Evolutionary conservation across 2,888 invertebrate genomes (phyloP), one percentile per base, ranked within the genome.

Genomic region (Oscheius onirici): DNA sequence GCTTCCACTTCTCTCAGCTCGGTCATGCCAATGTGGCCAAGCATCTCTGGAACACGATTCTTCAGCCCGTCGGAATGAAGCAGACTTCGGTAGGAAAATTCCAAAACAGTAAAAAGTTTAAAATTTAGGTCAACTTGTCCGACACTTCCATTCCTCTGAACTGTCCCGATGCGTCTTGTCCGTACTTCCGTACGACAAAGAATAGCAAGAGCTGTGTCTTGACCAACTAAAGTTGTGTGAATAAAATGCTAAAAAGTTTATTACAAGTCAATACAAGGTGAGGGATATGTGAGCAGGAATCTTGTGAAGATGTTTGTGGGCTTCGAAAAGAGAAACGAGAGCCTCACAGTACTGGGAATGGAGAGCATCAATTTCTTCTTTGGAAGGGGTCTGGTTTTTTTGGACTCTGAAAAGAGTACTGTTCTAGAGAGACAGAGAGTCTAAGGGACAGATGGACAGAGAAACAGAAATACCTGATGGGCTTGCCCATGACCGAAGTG

Each of bases 311-410:
- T 75, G 71, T 87, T 96, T 95, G 83, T 95, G 91, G n/a, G 90
- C 90, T 76, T 96, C 93, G 88, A 96, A 97, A 34, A 97, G 89
- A 10, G 91, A 89, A 8, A 90, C 88, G n/a, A 97, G 89, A 3
- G 91, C 90, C 15, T 91, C 88, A 1, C 92, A 91, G 88, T 95
- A 96, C 84, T 91, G 90, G 1, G 90, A 88, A 87, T 96, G 96
- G 2, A 94, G 90, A 15, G 91, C 90, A 63, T 94, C 91, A 20
- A 97, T 91, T 86, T 94, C 91, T 49, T 77, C 69, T 0, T 24
- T n/a, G 6, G 77, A 73, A 92, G 92, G 85, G 95, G 91, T 3
- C 95, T 95, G 44, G 90, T 90, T 8, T 95, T 96, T 86, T 95
- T 95, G 95, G 89, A 69, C 91, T 60, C 74, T 74, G 46, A 13